Base-by-base conservation (phyloP, 1,140 invertebrate species). In the Micrasema minimum region DNA sequence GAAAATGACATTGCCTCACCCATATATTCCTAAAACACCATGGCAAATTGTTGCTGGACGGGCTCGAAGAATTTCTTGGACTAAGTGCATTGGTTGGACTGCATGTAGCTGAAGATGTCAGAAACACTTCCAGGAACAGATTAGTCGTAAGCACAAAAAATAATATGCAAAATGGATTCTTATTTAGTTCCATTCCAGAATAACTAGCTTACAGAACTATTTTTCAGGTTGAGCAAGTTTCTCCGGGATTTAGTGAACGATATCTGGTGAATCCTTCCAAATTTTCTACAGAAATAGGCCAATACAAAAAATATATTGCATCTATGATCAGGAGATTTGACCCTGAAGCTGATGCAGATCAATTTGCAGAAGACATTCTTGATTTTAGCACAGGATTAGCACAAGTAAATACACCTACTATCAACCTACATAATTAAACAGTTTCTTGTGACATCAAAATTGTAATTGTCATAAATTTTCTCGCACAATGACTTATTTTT, bases 341-440 rank as follows among this genome's bases (percentile, higher is more conserved):
- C 69, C 81, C 80, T n/a, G 83, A 82, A 26, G 78, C 79, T 11
- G 79, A 82, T 50, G 81, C 81, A 0, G 71, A 80, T 18, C 78
- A 80, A n/a, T 90, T 90, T 74, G 89, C 89, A 0, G 86, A 88
- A 18, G 89, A 92, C 72, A 88, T 94, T 72, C 83, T 94, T 4
- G 79, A 86, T 4, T 90, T 93, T 76, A 91, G 91, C 78, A 89
- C 85, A 1, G 79, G 86, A 71, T 78, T 94, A 23, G 91, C 92
- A n/a, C 87, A 86, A 81, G 89, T 89, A 77, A 69, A 22, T 41
- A 43, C 6, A n/a, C 38, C 6, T 46, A 48, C 10, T 46, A 2
- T 20, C n/a, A 22, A n/a, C n/a, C n/a, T n/a, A n/a, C n/a, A n/a
- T n/a, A n/a, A n/a, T n/a, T n/a, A n/a, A n/a, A n/a, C n/a, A n/a